These are phyloP conservation scores for Tenodera sinensis DNA, from an alignment of 2,888 invertebrate species.

Conservation along the genomic window DNA sequence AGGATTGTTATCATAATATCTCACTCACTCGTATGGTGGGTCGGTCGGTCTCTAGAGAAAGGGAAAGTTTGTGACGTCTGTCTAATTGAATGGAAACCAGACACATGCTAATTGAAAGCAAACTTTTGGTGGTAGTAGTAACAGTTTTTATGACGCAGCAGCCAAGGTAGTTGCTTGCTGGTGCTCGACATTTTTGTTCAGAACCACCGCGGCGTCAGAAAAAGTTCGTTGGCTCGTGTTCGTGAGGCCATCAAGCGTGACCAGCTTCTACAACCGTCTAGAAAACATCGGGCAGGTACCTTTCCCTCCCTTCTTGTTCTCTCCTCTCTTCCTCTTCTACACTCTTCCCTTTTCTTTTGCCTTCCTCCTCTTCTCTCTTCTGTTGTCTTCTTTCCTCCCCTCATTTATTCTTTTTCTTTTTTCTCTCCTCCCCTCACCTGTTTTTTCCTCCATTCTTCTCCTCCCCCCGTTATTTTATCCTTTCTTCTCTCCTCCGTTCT, in stretches of 20 bases:
- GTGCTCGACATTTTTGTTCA: background rate
- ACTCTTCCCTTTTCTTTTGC: background rate
- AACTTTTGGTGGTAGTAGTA: background rate
- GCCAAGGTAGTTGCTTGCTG: background rate
- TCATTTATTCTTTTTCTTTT: background rate
- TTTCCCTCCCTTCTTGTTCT: background rate
- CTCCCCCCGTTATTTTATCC: too few species aligned
- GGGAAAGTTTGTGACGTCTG: too few species aligned
- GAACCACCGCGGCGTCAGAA: background rate
- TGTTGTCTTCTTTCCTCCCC: background rate
- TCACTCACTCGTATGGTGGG: too few species aligned
- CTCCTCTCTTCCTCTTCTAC: background rate
- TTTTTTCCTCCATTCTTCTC: too few species aligned
- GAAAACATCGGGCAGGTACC: background rate
- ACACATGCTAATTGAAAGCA: background rate
- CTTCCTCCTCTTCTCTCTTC: background rate
- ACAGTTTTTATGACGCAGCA: background rate
- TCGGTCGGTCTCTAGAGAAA: too few species aligned
- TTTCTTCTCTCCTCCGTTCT: too few species aligned
- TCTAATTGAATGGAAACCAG: background rate
- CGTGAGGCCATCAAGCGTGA: background rate
- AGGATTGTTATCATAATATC: too few species aligned
- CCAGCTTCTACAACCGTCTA: background rate
- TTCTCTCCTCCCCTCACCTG: too few species aligned
- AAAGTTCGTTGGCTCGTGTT: conserved; percentile 12